phyloP scores from a whole-genome alignment of 1,140 invertebrate genomes.

The Pseudomyrmex gracilis region DNA sequence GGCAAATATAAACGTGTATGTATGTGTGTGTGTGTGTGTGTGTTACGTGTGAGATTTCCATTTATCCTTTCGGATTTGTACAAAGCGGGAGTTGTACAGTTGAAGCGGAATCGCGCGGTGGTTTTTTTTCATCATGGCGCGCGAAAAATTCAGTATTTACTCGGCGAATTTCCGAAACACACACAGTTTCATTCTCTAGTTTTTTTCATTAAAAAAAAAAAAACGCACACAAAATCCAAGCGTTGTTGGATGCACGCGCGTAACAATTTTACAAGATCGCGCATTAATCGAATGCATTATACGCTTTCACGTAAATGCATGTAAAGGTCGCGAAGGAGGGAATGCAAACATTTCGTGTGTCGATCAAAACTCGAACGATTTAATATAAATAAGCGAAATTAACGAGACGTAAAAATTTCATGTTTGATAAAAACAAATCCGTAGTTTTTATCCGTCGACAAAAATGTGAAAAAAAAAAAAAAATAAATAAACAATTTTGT shows the following conservation, averaged over 20 bases:
- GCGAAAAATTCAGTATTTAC: constrained; percentile 2
- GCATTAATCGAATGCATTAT: not conserved
- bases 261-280: not conserved
- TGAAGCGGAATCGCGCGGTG: not conserved
- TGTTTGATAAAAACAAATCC: no score
- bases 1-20: not conserved
- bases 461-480: not conserved
- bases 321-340: no score
- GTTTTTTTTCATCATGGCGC: constrained; percentile 8
- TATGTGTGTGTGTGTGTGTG: no score
- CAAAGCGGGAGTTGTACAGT: not conserved
- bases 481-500: no score
- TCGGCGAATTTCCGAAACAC: constrained; percentile 20
- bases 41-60: constrained; percentile 32
- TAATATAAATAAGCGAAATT: no score
- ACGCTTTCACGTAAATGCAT: no score
- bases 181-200: not conserved
- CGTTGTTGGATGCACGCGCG: not conserved
- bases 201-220: not conserved
- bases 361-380: no score
- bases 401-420: no score
- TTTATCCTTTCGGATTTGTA: not conserved
- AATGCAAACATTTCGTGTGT: no score
- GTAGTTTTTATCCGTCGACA: not conserved
- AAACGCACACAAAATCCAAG: constrained; percentile 3